Percentiles rank a stretch among this genome's conserved stretches.
Conservation (phyloP, 1,140 invertebrate species). For the Macrobrachium nipponense region DNA sequence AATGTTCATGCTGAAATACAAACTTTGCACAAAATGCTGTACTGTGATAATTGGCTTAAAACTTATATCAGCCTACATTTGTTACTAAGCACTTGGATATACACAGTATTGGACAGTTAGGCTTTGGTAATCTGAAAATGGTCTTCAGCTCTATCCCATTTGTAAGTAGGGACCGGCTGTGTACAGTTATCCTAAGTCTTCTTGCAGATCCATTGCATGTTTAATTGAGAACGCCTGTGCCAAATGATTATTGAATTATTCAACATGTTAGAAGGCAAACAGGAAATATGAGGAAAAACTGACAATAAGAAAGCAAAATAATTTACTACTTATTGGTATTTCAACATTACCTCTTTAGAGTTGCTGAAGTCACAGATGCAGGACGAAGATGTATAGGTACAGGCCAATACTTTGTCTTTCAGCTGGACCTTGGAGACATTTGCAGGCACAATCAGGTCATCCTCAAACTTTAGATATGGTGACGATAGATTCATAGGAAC, state of each 20-base stretch:
- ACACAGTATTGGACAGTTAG: no score
- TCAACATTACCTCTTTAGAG: neutral
- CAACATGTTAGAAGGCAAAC: neutral
- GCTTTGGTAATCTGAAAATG: no score
- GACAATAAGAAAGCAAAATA: neutral
- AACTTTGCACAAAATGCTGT: no score
- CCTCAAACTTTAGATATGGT: constrained; percentile 18
- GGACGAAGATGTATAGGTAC: neutral
- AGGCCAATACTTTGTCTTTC: neutral
- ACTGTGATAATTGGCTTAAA: no score
- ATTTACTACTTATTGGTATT: neutral
- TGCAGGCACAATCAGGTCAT: neutral
- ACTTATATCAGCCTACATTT: no score
- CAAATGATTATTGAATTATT: neutral
- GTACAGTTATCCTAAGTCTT: no score
- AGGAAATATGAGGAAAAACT: neutral
- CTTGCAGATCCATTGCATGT: no score
- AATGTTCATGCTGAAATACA: no score
- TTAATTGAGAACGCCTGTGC: neutral
- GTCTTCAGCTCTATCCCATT: no score
- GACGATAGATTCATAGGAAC: constrained; percentile 19
- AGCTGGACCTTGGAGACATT: neutral
- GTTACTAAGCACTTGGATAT: no score
- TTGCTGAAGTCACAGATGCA: constrained; percentile 24
- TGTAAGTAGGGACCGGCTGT: no score